Conservation (phyloP, 2,113 vertebrate genomes). For the Columba janthina region DNA sequence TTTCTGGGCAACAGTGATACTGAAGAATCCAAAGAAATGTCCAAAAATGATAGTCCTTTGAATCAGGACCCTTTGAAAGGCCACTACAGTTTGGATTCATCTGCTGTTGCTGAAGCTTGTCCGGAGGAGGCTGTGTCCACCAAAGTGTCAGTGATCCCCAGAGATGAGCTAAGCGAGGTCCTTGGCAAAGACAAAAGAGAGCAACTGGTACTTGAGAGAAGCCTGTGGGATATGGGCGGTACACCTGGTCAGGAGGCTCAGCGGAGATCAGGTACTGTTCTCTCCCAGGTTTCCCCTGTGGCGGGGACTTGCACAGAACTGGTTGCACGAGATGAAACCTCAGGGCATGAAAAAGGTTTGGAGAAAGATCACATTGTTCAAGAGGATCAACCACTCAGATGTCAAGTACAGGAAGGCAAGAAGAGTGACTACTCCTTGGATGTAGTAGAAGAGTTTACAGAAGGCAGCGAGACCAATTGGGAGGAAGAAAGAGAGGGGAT, state of each 20-base stretch:
- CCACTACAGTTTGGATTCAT: not conserved
- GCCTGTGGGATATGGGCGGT: not conserved
- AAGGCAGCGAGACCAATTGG: not conserved
- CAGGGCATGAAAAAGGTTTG: slow-evolving; percentile 75
- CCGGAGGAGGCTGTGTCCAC: not conserved
- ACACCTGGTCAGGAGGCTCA: not conserved
- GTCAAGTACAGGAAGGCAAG: slow-evolving; percentile 12
- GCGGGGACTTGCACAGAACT: slow-evolving; percentile 78
- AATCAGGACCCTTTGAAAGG: not conserved
- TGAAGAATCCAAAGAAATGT: slow-evolving; percentile 73
- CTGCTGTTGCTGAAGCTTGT: not conserved
- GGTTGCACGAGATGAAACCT: slow-evolving; percentile 83
- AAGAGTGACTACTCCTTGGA: not conserved
- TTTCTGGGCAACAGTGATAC: slow-evolving; percentile 82
- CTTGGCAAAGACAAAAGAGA: slow-evolving; percentile 17
- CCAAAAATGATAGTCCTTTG: not conserved
- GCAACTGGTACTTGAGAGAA: not conserved
- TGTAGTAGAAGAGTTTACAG: not conserved
- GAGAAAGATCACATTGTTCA: slow-evolving; percentile 65
- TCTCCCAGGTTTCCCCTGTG: slow-evolving; percentile 23
- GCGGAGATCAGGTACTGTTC: slow-evolving; percentile 10
- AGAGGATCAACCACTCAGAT: slow-evolving; percentile 10
- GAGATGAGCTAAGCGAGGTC: not conserved
- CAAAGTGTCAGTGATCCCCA: not conserved
- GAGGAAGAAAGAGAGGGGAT: not conserved